These are phyloP conservation scores for Clarias magur DNA, from an alignment of 2,113 vertebrate species.

Conservation along the genomic window DNA sequence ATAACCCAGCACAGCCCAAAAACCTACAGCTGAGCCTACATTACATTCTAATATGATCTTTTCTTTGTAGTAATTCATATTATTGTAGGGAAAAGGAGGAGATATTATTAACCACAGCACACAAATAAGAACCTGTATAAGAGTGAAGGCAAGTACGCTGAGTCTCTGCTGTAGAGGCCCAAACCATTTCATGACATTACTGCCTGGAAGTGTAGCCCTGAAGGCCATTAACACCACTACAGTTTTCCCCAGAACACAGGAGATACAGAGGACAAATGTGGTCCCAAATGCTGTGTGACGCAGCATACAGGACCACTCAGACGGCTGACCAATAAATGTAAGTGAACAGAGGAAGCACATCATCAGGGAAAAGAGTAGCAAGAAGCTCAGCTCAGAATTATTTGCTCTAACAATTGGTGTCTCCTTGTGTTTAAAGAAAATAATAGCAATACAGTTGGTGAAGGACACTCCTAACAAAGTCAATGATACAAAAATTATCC, in stretches of 20 bases:
- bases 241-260: slow-evolving; percentile 47
- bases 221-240: slow-evolving; percentile 50
- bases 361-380: slow-evolving; percentile 11
- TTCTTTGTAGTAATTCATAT: slow-evolving; percentile 24
- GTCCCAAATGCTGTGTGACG: not conserved
- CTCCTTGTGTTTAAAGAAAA: no score
- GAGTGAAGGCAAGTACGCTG: slow-evolving; percentile 30
- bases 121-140: slow-evolving; percentile 42
- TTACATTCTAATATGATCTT: slow-evolving; percentile 45
- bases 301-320: slow-evolving; percentile 17
- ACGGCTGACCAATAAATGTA: not conserved
- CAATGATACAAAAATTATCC: no score
- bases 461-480: no score
- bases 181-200: slow-evolving; percentile 47
- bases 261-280: slow-evolving; percentile 38
- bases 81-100: slow-evolving; percentile 41
- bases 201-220: slow-evolving; percentile 40
- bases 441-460: no score
- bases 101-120: slow-evolving; percentile 30
- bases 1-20: slow-evolving; percentile 14
- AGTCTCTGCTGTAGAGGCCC: slow-evolving; percentile 44
- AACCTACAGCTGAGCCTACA: slow-evolving; percentile 13
- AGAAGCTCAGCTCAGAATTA: no score
- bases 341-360: slow-evolving; percentile 41
- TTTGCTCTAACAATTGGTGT: no score